Percentiles rank a stretch among this genome's conserved stretches.
These are phyloP conservation scores for Anguilla marmorata DNA, from an alignment of 2,797 vertebrate genomes.

Conservation along the genomic window DNA sequence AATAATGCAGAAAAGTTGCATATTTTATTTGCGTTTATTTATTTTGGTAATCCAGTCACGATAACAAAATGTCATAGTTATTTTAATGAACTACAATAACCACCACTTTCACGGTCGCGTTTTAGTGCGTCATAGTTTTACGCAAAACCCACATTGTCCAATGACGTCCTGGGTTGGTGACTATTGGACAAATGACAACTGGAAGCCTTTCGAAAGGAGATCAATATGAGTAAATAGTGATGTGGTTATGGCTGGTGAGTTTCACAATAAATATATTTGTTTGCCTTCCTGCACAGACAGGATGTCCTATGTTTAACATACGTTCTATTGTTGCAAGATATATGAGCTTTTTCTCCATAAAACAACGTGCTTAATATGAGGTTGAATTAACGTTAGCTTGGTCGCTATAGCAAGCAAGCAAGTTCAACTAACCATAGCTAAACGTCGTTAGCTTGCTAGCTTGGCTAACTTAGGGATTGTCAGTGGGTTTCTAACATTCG, in stretches of 20 bases:
- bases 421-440: neutral
- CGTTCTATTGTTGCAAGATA: neutral
- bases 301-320: neutral
- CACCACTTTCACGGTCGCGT: neutral
- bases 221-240: slow-evolving; percentile 18
- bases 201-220: slow-evolving; percentile 23
- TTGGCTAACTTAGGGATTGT: neutral
- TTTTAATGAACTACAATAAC: slow-evolving; percentile 14
- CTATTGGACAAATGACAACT: slow-evolving; percentile 21
- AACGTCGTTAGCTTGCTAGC: neutral
- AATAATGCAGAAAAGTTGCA: neutral
- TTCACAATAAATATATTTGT: neutral
- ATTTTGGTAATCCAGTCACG: neutral
- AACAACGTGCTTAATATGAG: slow-evolving; percentile 1
- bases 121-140: neutral
- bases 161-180: slow-evolving; percentile 19
- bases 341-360: neutral
- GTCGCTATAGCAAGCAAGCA: neutral
- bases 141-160: neutral
- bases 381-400: neutral
- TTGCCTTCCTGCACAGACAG: neutral
- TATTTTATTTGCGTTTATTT: neutral
- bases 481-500: neutral
- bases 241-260: slow-evolving; percentile 22
- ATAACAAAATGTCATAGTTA: neutral